These are phyloP conservation scores for Megalonaias nervosa DNA, from an alignment of 1,140 invertebrate genomes.

Conservation along the genomic window DNA sequence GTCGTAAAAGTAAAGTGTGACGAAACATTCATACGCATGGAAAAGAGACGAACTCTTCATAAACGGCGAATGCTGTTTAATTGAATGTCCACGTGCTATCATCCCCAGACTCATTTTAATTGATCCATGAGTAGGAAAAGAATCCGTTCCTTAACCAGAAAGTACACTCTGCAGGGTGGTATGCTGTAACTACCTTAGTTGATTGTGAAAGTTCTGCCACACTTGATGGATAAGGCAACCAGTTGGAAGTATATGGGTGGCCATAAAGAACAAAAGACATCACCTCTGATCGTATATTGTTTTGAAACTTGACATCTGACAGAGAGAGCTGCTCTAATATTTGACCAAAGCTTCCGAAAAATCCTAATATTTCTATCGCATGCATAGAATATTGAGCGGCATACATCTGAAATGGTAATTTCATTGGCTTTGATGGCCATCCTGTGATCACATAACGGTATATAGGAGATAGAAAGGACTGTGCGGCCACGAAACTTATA, in stretches of 20 bases:
- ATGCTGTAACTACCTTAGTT: conserved; percentile 8
- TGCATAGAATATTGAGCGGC: conserved; percentile 10
- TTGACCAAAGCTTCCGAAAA: conserved; percentile 2
- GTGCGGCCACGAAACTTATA: conserved; percentile 1
- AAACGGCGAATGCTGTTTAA: no score
- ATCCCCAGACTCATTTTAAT: neutral
- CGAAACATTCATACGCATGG: no score
- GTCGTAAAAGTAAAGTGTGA: no score
- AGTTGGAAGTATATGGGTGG: conserved; percentile 3
- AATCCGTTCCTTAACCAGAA: conserved; percentile 34
- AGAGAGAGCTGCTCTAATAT: neutral
- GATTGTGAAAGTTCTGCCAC: neutral
- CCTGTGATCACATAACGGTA: conserved; percentile 21
- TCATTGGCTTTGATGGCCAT: conserved; percentile 9
- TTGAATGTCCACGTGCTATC: no score
- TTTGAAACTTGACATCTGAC: conserved; percentile 17
- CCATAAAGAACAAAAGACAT: conserved; percentile 9
- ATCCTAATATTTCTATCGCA: conserved; percentile 12
- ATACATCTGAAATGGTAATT: neutral
- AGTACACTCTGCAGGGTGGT: conserved; percentile 22
- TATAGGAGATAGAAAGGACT: conserved; percentile 7
- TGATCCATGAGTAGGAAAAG: conserved; percentile 33
- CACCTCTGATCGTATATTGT: conserved; percentile 10
- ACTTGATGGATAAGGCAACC: conserved; percentile 1
- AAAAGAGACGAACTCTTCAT: no score